Evolutionary conservation across 2,797 vertebrate genomes (phyloP), one percentile per base, ranked within the genome.

Genomic region (Borostomias antarcticus): DNA sequence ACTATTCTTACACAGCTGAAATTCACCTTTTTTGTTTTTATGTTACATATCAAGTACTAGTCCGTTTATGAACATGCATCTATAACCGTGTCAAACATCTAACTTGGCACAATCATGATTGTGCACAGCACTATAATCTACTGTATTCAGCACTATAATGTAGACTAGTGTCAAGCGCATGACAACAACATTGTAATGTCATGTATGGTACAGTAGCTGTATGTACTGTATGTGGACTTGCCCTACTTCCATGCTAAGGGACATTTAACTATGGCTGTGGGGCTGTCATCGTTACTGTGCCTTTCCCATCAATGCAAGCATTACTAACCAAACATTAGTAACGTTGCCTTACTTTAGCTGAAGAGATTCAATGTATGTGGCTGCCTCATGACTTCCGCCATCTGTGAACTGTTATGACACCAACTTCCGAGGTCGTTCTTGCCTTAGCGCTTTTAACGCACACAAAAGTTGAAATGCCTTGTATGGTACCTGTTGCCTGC

Each of bases 231-330:
- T 21, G 13, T 23, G 51, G 23, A 50, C 37, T 28, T 10, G 30
- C 29, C 45, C 35, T 37, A 19, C 54, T 30, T 11, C 17, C 6
- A 66, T 65, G 28, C 64, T 63, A 70, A 67, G 11, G 57, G 56
- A 32, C 62, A 5, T 61, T 53, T 53, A 58, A 40, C 59, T 63
- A 17, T 58, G 58, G 6, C 11, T 8, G 48, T 40, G 70, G 26
- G 19, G 28, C 3, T 30, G 53, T 56, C 29, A 17, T 52, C 21
- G 47, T 30, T 59, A 48, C 79, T 76, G 77, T 82, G 82, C 80
- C 79, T 84, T 82, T 40, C n/a, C 40, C 26, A 29, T 47, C 17
- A n/a, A 61, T 6, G 6, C 52, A 54, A 54, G 33, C 35, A n/a
- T 58, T 11, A 1, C 9, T 35, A 37, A 17, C 0, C 13, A 45